Evolutionary conservation across 2,888 invertebrate genomes (phyloP).

Genomic region (Allolobophora icterica): DNA sequence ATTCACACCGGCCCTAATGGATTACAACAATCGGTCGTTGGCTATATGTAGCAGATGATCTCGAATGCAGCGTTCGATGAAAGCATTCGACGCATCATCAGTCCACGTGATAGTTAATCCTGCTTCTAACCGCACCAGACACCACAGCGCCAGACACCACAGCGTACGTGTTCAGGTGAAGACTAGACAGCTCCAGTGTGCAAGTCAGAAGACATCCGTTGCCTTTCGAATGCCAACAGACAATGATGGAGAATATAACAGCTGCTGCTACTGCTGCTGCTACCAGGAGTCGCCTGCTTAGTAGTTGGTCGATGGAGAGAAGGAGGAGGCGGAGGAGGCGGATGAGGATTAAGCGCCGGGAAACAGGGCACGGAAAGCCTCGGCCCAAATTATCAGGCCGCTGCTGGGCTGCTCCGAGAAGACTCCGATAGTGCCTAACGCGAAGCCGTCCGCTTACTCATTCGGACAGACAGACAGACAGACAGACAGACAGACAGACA

Average conservation of each 20-base stretch:
- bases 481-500: conserved; percentile 25
- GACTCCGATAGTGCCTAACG: neutral
- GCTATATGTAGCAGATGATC: neutral
- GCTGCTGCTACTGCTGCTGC: neutral
- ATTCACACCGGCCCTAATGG: neutral
- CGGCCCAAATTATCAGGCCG: neutral
- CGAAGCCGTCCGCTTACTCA: neutral
- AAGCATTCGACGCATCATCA: too few species aligned
- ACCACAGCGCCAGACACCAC: too few species aligned
- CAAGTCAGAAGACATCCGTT: neutral
- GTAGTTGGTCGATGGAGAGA: neutral
- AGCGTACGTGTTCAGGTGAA: neutral
- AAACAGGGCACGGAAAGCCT: neutral
- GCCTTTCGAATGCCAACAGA: neutral
- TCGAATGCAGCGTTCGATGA: neutral
- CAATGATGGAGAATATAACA: neutral
- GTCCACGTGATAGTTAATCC: neutral
- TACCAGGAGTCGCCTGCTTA: neutral
- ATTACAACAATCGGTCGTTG: neutral
- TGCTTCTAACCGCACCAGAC: neutral
- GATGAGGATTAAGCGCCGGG: neutral
- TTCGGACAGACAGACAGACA: conserved; percentile 20
- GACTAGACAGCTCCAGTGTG: neutral
- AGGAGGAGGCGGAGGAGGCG: neutral
- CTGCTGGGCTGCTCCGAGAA: neutral